Evolutionary conservation across 2,888 invertebrate genomes (phyloP).

Genomic region (Drosophila quinaria): DNA sequence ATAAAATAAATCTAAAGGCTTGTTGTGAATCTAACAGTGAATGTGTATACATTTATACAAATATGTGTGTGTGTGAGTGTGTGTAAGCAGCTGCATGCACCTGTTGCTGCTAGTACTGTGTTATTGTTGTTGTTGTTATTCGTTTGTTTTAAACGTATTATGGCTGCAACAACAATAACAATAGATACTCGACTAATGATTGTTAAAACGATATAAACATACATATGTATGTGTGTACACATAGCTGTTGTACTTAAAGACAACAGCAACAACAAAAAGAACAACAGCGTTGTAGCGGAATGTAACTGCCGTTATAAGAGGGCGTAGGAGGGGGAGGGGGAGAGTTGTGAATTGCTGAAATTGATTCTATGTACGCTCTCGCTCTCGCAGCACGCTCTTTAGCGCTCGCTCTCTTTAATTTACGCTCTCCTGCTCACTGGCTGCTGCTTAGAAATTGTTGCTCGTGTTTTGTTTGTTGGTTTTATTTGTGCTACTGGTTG

Average conservation of each 20-base stretch:
- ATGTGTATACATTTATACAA: neutral
- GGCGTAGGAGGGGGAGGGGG: too few species aligned
- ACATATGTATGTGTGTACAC: neutral
- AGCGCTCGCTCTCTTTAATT: conserved; percentile 2
- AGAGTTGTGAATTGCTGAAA: conserved; percentile 4
- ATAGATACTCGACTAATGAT: conserved; percentile 46
- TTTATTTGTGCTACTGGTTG: conserved; percentile 64
- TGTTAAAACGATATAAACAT: conserved; percentile 13
- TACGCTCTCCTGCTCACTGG: conserved; percentile 6
- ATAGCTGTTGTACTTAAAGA: conserved; percentile 18
- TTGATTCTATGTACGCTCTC: conserved; percentile 23
- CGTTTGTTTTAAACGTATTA: conserved; percentile 23
- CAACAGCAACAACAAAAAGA: conserved; percentile 28
- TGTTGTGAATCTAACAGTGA: conserved; percentile 16
- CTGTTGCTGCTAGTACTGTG: conserved; percentile 34
- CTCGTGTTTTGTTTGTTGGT: conserved; percentile 42
- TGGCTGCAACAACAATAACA: conserved; percentile 28
- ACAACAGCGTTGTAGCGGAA: conserved; percentile 6
- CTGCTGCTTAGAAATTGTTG: conserved; percentile 39
- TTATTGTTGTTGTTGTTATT: conserved; percentile 6
- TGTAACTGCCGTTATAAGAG: conserved; percentile 45
- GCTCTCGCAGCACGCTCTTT: conserved; percentile 2
- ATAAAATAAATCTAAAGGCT: neutral
- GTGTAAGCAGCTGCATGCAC: conserved; percentile 41
- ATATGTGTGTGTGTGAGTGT: neutral